Evolutionary conservation across 1,140 invertebrate species (phyloP).

Genomic region (Lordiphosa mommai): DNA sequence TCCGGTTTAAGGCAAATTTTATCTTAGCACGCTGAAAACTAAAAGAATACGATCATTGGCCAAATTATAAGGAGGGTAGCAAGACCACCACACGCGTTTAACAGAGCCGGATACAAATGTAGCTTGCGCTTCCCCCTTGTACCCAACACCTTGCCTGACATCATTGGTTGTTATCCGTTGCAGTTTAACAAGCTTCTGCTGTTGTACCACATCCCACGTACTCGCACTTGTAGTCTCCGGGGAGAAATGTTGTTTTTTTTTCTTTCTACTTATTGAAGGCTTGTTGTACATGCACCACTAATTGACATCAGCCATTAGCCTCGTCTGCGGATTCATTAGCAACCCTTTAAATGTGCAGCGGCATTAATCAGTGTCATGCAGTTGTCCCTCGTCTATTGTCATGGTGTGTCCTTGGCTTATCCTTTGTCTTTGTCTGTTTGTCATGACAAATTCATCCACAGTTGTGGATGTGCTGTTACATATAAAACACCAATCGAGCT

Average conservation of each 20-base stretch:
- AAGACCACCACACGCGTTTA: too few species aligned
- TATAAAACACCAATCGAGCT: conserved; percentile 37
- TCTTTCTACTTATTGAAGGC: conserved; percentile 7
- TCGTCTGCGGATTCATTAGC: conserved; percentile 37
- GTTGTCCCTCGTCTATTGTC: conserved; percentile 27
- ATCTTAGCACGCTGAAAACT: too few species aligned
- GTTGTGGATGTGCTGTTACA: conserved; percentile 34
- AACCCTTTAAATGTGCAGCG: conserved; percentile 61
- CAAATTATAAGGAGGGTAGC: too few species aligned
- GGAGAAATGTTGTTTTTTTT: background rate
- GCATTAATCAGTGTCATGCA: conserved; percentile 35
- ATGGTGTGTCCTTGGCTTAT: conserved; percentile 31
- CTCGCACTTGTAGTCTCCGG: background rate
- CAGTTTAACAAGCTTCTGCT: too few species aligned
- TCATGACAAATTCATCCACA: conserved; percentile 1
- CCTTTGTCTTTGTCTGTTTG: conserved; percentile 21
- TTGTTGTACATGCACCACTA: conserved; percentile 40
- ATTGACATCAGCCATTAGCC: conserved; percentile 32
- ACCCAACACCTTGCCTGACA: too few species aligned
- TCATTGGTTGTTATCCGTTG: too few species aligned
- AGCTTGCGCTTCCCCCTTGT: too few species aligned
- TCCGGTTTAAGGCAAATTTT: too few species aligned
- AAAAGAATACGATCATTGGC: too few species aligned
- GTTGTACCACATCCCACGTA: background rate
- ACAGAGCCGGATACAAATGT: too few species aligned